Percentiles rank a stretch among this genome's conserved stretches.
These are phyloP conservation scores for Notothenia coriiceps DNA, from an alignment of 2,113 vertebrate genomes.

Conservation along the genomic window DNA sequence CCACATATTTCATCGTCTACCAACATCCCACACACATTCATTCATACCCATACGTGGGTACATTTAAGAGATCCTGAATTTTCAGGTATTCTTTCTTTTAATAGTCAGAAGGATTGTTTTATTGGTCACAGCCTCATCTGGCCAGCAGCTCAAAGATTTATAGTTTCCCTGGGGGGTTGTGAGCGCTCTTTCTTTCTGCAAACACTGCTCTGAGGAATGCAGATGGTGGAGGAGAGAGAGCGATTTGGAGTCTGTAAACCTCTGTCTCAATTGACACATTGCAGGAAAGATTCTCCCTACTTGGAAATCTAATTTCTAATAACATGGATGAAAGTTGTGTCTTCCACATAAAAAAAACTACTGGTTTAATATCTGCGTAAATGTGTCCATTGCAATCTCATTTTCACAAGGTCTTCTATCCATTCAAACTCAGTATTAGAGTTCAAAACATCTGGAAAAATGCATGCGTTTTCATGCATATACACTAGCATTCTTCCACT, in stretches of 20 bases:
- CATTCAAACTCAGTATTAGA: constrained; percentile 12
- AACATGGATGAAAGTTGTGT: constrained; percentile 6
- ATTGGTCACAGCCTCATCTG: constrained; percentile 15
- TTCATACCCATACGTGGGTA: constrained; percentile 22
- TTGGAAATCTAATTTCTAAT: background rate
- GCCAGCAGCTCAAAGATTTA: constrained; percentile 45
- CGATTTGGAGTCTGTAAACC: constrained; percentile 54
- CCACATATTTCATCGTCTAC: constrained; percentile 33
- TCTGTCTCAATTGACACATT: constrained; percentile 27
- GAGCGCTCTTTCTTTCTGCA: constrained; percentile 24
- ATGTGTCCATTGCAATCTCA: background rate
- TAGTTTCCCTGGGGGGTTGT: constrained; percentile 39
- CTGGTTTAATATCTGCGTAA: background rate
- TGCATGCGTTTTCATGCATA: constrained; percentile 34
- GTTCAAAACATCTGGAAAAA: constrained; percentile 77
- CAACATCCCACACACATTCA: constrained; percentile 8
- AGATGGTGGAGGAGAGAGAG: constrained; percentile 27
- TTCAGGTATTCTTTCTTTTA: constrained; percentile 18
- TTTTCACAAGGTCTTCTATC: constrained; percentile 28
- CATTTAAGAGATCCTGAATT: constrained; percentile 16
- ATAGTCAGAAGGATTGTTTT: constrained; percentile 10
- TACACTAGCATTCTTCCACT: constrained; percentile 49
- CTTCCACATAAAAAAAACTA: background rate
- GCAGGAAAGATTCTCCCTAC: constrained; percentile 15
- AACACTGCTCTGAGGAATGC: constrained; percentile 57